A percentile compares a stretch with the other conserved stretches of the same genome.
phyloP scores from a whole-genome alignment of 2,797 vertebrate species.

The Pseudochaenichthys georgianus region DNA sequence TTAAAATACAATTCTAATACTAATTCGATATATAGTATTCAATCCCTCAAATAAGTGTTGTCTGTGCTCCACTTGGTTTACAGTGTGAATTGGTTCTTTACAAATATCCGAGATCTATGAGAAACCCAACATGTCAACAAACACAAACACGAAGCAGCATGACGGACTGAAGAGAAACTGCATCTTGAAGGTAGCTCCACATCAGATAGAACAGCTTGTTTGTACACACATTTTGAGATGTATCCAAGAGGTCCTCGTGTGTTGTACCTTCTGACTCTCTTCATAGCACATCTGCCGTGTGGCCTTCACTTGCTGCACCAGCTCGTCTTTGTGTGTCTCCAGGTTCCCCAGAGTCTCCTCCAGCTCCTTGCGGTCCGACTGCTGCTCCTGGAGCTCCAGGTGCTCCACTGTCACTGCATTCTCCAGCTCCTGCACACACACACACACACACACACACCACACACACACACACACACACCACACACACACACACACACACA shows the following conservation, averaged over 20 bases:
- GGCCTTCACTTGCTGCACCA: constrained; percentile 88
- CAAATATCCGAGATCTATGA: no score
- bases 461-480: no score
- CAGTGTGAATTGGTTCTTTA: no score
- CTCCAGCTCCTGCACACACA: constrained; percentile 88
- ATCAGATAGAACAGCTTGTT: neutral
- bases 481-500: no score
- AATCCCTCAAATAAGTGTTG: no score
- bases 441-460: constrained; percentile 19
- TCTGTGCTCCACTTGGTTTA: no score
- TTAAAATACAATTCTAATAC: no score
- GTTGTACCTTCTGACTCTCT: constrained; percentile 88
- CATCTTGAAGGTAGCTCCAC: neutral
- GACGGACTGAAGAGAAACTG: no score
- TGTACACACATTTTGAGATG: neutral
- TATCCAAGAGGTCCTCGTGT: neutral
- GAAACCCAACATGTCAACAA: no score
- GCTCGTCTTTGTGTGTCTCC: constrained; percentile 88
- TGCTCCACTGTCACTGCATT: constrained; percentile 90
- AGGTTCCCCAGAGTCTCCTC: constrained; percentile 90
- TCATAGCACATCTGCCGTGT: constrained; percentile 90
- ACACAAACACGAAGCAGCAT: no score
- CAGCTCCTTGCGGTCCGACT: constrained; percentile 90
- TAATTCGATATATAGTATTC: no score
- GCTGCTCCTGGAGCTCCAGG: constrained; percentile 90